Base-by-base conservation (phyloP, 2,888 invertebrate genomes). In the Trachelus troglodyta region DNA sequence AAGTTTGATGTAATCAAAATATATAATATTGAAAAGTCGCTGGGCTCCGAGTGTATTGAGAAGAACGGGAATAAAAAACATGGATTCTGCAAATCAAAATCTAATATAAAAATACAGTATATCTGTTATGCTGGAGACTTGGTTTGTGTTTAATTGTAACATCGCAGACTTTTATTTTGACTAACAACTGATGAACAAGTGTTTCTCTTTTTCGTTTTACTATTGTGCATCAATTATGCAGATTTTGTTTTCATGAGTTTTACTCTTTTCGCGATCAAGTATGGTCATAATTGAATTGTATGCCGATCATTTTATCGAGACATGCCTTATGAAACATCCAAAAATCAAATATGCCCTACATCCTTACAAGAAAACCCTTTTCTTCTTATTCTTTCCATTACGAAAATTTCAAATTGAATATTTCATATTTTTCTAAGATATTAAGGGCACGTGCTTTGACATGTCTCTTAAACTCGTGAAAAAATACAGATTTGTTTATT, bases 141-240 rank as follows among this genome's bases (percentile, higher is more conserved):
- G 69, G 75, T 74, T 56, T 56, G 56, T 56, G 56, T 77, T 75
- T 85, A 83, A 85, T 83, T 82, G 80, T 83, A 83, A 84, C 79
- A 81, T 85, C 79, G 82, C 83, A 84, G 83, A 86, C 81, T 84
- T 85, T 83, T 81, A 85, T 79, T 81, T 83, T 85, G 81, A 84
- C 84, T 85, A 85, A 85, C 85, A 86, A 85, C 87, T 86, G 86
- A 87, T 87, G 81, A 84, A 83, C 85, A 86, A 23, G 56, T 56
- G 56, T 56, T 23, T 56, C 23, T 23, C 56, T 56, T 56, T 56
- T 56, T 23, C 23, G 56, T 23, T 56, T 56, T 23, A 56, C 23
- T 56, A 23, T 56, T 56, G 23, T 56, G 23, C 56, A 9, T 56
- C 23, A 9, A 56, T 56, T 23, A 9, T 56, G 23, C 2, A 23